Base-by-base conservation (phyloP, 2,797 vertebrate species). In the Premnoplex brunnescens region DNA sequence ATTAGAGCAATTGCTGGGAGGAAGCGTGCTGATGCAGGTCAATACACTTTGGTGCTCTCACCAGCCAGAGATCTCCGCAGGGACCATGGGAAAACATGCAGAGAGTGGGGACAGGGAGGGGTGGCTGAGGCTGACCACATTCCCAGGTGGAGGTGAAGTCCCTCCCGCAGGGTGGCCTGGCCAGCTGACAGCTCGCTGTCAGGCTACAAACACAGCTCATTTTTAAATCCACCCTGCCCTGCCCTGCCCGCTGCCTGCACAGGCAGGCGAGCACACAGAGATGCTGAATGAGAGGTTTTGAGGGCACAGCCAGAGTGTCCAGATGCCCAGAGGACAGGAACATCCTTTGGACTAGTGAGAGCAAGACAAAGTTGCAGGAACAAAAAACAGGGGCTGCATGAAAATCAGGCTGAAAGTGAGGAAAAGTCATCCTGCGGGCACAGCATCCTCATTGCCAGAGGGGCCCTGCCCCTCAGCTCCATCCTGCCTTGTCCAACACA, bases 381-480 rank as follows among this genome's bases (percentile, higher is more conserved):
- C 59, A 54, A 63, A 22, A 46, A 85, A 7, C 32, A 23, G 52
- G 20, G 10, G 34, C 43, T 85, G 80, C 67, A 49, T 63, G 37
- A 85, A 77, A 93, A 90, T 56, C 14, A 87, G 67, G 34, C 60
- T 74, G 84, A 44, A 12, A 32, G 56, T 0, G 36, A 78, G 80
- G 81, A 66, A 73, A 52, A 24, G 74, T 34, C 71, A 41, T 22
- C 22, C 74, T 59, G 59, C 48, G 19, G 52, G 44, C 6, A 2
- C 59, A 79, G 51, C 59, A 12, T 11, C 8, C 0, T 2, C 28
- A 10, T 16, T 1, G 0, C 32, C 60, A 0, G 23, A 9, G 44
- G 36, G 14, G 56, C 7, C 0, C 8, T 49, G 32, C 27, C 66
- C 30, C 1, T 2, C 0, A 0, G 12, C n/a, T 58, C 12, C 1